phyloP scores from a whole-genome alignment of 2,888 invertebrate species.

The Abscondita cerata region DNA sequence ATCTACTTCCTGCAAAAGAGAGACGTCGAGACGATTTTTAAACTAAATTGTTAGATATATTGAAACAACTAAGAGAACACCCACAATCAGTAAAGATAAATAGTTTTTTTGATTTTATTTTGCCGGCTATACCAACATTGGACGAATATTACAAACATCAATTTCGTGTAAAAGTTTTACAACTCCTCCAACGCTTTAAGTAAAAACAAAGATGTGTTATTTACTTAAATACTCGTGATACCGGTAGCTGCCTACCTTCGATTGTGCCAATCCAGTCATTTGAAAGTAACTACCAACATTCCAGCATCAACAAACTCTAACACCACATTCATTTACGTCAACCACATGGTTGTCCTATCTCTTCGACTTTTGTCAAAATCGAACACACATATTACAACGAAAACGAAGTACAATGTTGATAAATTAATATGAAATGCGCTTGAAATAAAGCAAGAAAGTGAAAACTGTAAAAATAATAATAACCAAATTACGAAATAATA shows the following conservation, averaged over 20 bases:
- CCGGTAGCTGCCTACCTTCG: not conserved
- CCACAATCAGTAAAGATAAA: not conserved
- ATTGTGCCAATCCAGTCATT: not conserved
- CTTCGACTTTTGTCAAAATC: too few species aligned
- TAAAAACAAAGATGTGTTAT: not conserved
- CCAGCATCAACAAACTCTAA: constrained; percentile 3
- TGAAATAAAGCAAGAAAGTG: too few species aligned
- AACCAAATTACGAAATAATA: too few species aligned
- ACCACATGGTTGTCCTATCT: too few species aligned
- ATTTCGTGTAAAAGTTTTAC: constrained; percentile 6
- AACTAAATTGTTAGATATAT: not conserved
- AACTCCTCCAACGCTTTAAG: constrained; percentile 1
- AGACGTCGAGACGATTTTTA: not conserved
- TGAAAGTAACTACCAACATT: constrained; percentile 2
- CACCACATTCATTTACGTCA: not conserved
- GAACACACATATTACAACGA: too few species aligned
- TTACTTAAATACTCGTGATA: not conserved
- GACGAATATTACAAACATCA: not conserved
- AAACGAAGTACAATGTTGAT: too few species aligned
- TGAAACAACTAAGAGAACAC: not conserved
- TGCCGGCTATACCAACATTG: not conserved
- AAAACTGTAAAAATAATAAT: too few species aligned
- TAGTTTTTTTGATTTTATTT: constrained; percentile 8
- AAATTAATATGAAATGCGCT: too few species aligned
- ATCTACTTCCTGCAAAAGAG: not conserved